Base-by-base conservation (phyloP, 37 sponge, comb jelly and placozoan genomes). In the Diacarnus erythraeanus region DNA sequence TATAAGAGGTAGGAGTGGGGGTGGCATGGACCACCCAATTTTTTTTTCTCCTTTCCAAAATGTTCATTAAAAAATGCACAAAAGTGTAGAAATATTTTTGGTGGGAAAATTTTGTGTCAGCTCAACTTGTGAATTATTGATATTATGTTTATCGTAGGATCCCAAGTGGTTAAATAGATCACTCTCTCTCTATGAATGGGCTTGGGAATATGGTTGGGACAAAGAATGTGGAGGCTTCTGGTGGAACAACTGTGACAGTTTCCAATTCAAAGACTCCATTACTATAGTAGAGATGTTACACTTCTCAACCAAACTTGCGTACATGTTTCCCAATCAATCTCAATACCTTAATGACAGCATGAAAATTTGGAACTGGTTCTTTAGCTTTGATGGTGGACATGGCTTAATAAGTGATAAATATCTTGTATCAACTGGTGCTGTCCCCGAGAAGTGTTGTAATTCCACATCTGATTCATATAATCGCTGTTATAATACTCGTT, bases 361-460 rank as follows among this genome's bases (percentile, higher is more conserved):
- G 69, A 58, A 65, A 40, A 58, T 83, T 17, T 83, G 83, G 83
- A 27, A 83, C 41, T 83, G 83, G 83, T 31, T 83, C 44, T 83
- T 75, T 43, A 72, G 69, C 21, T 83, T 83, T 38, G 76, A 83
- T 61, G 27, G 74, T 64, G 83, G 83, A 20, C 44, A 65, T 74
- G 83, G 83, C 22, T 37, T 83, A 9, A 72, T 83, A 69, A 72
- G 63, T 43, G 75, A 74, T 38, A 58, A 75, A 18, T 71, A 72
- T 38, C 57, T 83, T 6, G 73, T 83, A 38, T 72, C 74, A 29
- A 83, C 83, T 38, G 83, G 83, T 38, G 83, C 83, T 41, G 10
- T 75, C 65, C 83, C 83, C 6, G 75, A 75, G 37, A 20, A 15
- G 9, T 83, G 83, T 74, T 83, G 83, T 67, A 72, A 83, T 75